Evolutionary conservation across 2,888 invertebrate genomes (phyloP).

Genomic region (Crepidodera aurea): DNA sequence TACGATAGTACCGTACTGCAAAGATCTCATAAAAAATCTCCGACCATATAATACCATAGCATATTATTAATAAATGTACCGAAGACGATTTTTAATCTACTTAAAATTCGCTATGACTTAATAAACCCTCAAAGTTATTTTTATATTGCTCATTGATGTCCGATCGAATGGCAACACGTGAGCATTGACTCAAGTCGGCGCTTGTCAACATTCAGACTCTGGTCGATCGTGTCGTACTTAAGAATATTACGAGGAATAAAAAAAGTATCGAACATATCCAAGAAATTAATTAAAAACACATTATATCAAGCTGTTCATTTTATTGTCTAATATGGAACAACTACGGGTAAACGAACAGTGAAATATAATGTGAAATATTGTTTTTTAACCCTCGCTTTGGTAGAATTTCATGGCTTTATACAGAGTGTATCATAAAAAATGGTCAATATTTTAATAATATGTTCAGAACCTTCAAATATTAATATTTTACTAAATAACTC

Average conservation of each 20-base stretch:
- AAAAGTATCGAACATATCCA: not conserved
- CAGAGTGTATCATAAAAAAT: too few relatives aligned
- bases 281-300: conserved; percentile 3
- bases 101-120: conserved; percentile 52
- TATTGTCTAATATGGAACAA: too few relatives aligned
- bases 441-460: too few relatives aligned
- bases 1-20: conserved; percentile 42
- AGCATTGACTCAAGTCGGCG: conserved; percentile 46
- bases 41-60: conserved; percentile 50
- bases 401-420: too few relatives aligned
- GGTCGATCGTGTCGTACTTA: conserved; percentile 5
- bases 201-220: conserved; percentile 45
- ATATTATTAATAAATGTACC: conserved; percentile 34
- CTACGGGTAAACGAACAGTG: too few relatives aligned
- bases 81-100: conserved; percentile 42
- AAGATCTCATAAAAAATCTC: conserved; percentile 33
- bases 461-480: too few relatives aligned
- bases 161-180: conserved; percentile 46
- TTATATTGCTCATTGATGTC: conserved; percentile 51
- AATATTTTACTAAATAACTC: too few relatives aligned
- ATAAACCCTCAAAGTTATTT: conserved; percentile 54
- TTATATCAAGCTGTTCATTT: not conserved
- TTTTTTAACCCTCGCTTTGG: too few relatives aligned
- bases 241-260: not conserved
- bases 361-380: too few relatives aligned